Percentiles rank a stretch among this genome's conserved stretches.
Evolutionary conservation across 2,888 invertebrate genomes (phyloP).

Genomic region (Agonopterix subpropinquella): DNA sequence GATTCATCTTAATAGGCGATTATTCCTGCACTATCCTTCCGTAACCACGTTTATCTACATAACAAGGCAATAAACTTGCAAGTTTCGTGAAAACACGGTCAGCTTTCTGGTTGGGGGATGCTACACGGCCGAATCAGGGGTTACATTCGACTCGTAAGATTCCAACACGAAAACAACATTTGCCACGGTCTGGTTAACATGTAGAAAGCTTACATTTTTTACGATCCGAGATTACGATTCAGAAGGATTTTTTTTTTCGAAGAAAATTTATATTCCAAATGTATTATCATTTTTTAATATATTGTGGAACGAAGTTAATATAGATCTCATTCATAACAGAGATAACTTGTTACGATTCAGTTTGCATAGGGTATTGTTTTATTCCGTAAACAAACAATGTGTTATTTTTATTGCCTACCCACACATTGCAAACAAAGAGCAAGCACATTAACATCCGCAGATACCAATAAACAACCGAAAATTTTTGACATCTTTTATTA

Average conservation of each 20-base stretch:
- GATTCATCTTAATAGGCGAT: slow-evolving; percentile 6
- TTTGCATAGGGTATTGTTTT: no score
- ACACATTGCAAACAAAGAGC: not conserved
- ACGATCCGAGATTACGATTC: no score
- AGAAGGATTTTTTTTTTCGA: not conserved
- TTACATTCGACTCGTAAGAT: slow-evolving; percentile 16
- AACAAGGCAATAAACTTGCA: slow-evolving; percentile 46
- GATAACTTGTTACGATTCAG: no score
- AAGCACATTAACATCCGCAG: not conserved
- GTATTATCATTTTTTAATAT: no score
- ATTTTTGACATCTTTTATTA: not conserved
- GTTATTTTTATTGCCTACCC: slow-evolving; percentile 5
- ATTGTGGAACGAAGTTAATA: no score
- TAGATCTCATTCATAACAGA: no score
- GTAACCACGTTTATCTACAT: slow-evolving; percentile 33
- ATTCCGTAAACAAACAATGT: slow-evolving; percentile 1
- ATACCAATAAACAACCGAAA: not conserved
- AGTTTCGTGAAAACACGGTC: slow-evolving; percentile 22
- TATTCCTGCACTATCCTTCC: slow-evolving; percentile 21
- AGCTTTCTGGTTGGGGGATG: slow-evolving; percentile 18
- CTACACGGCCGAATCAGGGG: slow-evolving; percentile 19
- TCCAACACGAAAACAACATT: slow-evolving; percentile 37
- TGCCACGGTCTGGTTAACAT: slow-evolving; percentile 36
- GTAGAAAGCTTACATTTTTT: slow-evolving; percentile 12
- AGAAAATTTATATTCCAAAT: not conserved